Evolutionary conservation across 2,888 invertebrate genomes (phyloP).

Genomic region (Drymonia ruficornis): DNA sequence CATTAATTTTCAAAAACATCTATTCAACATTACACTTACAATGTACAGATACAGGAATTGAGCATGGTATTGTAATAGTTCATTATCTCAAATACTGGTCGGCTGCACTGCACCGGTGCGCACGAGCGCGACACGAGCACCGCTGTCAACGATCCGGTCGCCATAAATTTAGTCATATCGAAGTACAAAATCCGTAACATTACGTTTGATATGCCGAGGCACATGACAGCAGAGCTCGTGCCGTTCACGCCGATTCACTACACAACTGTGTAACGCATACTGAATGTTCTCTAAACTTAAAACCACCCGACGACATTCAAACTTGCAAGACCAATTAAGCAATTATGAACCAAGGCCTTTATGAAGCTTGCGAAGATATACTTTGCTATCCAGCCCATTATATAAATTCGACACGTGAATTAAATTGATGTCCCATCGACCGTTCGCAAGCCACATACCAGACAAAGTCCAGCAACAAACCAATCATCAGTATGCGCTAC

Average conservation of each 20-base stretch:
- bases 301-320: not conserved
- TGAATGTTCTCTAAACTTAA: slow-evolving; percentile 19
- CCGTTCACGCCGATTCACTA: slow-evolving; percentile 12
- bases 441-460: slow-evolving; percentile 34
- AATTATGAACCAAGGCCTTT: slow-evolving; percentile 14
- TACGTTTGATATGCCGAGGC: not conserved
- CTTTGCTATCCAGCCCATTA: too few species aligned
- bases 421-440: not conserved
- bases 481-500: slow-evolving; percentile 52
- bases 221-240: slow-evolving; percentile 1
- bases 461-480: slow-evolving; percentile 29
- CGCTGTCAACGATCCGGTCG: not conserved
- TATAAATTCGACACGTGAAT: not conserved
- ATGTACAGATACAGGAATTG: slow-evolving; percentile 81
- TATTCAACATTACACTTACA: slow-evolving; percentile 77
- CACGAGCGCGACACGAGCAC: slow-evolving; percentile 14
- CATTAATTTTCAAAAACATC: slow-evolving; percentile 71
- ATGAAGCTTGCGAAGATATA: slow-evolving; percentile 18
- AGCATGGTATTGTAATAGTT: slow-evolving; percentile 72
- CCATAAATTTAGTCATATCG: too few species aligned
- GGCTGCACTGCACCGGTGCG: slow-evolving; percentile 29
- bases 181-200: too few species aligned
- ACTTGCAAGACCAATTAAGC: not conserved
- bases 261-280: slow-evolving; percentile 44
- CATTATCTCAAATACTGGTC: slow-evolving; percentile 68